These are phyloP conservation scores for Petrocephalus sullivani DNA, from an alignment of 2,797 vertebrate species.

Conservation along the genomic window DNA sequence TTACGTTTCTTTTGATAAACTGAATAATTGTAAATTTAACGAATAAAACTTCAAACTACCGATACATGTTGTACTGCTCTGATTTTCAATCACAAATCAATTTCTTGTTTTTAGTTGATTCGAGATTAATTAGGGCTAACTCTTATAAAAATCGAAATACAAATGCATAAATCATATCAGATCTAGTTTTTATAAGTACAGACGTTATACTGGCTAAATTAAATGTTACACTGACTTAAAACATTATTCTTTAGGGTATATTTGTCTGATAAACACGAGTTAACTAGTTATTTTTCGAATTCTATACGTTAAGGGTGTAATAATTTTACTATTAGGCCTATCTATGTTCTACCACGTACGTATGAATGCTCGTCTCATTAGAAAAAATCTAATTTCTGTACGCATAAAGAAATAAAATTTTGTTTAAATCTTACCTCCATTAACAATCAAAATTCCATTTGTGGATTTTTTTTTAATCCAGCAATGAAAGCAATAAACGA, in stretches of 20 bases:
- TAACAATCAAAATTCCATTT: neutral
- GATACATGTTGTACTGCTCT: neutral
- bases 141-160: neutral
- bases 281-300: neutral
- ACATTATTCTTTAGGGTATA: neutral
- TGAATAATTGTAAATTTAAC: neutral
- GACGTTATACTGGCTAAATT: neutral
- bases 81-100: neutral
- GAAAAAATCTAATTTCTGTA: neutral
- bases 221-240: neutral
- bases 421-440: slow-evolving; percentile 19
- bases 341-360: neutral
- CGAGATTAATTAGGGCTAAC: neutral
- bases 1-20: neutral
- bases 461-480: neutral
- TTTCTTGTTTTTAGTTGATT: neutral
- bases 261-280: neutral
- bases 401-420: neutral
- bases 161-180: neutral
- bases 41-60: neutral
- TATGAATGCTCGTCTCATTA: neutral
- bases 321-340: neutral
- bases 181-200: neutral
- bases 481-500: neutral
- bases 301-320: neutral